These are phyloP conservation scores for Stichopus chloronotus DNA, from an alignment of 35 echinoderm and acorn worm species.

Conservation along the genomic window DNA sequence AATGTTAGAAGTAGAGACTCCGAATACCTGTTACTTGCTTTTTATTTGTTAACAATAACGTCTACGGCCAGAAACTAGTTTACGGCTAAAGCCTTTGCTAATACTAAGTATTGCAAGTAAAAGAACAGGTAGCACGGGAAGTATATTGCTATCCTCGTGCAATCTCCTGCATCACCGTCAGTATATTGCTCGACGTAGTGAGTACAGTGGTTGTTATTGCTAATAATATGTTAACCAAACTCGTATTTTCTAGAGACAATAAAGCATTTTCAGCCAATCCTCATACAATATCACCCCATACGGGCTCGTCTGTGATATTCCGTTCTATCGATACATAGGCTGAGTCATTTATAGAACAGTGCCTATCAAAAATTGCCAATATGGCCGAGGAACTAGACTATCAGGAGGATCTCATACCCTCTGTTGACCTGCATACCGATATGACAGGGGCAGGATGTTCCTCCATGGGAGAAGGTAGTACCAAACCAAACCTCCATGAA, in stretches of 20 bases:
- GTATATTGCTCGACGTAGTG: conserved; percentile 14
- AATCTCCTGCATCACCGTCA: neutral
- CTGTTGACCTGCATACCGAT: neutral
- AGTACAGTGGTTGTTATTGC: neutral
- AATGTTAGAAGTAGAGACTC: neutral
- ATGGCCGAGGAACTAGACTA: conserved; percentile 11
- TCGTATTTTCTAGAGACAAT: neutral
- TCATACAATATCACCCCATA: neutral
- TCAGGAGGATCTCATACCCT: neutral
- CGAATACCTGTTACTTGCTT: neutral
- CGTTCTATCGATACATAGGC: neutral
- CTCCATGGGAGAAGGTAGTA: neutral
- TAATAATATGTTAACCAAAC: neutral
- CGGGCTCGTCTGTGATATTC: neutral
- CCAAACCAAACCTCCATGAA: neutral
- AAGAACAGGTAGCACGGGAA: conserved; percentile 19
- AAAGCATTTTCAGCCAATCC: neutral
- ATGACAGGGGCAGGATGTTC: neutral
- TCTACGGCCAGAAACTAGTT: neutral
- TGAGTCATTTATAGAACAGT: neutral
- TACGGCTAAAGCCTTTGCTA: neutral
- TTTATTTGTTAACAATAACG: neutral
- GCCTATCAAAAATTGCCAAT: neutral
- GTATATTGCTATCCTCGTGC: conserved; percentile 22
- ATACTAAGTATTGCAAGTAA: neutral